Base-by-base conservation (phyloP, 1,140 invertebrate genomes). In the Brachionus asplanchnoidis region DNA sequence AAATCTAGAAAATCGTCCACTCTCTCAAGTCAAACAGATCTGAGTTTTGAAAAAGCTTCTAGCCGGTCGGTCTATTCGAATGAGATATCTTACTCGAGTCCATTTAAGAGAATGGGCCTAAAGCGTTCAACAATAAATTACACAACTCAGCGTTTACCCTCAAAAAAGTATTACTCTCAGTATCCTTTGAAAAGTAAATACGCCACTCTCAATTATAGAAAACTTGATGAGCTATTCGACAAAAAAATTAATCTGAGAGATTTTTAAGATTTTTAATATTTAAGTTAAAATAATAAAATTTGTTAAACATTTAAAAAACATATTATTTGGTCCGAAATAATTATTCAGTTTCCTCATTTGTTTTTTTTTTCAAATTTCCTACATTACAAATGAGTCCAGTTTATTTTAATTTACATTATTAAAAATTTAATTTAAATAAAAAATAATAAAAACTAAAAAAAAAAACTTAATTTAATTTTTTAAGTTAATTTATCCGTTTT, bases 131-230 rank as follows among this genome's bases (percentile, higher is more conserved):
- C 73, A 3, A 40, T 68, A 14, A 4, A 68, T 40, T 17, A 68
- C 32, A 68, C 66, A 68, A 8, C 32, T 68, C 66, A 68, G 14
- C 26, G 32, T 32, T 3, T 32, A 32, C 66, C 66, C 1, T 28
- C 11, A 32, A 40, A 40, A 73, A 73, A 42, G 44, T 73, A 36
- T 42, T 73, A 73, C 36, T 14, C 12, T 40, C 12, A 46, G 1
- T 73, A 73, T 73, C 68, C 68, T 17, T 28, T 26, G n/a, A 26
- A 46, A 23, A 77, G 9, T 23, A 77, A 77, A 26, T 77, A 77
- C 9, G 73, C 73, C 7, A 77, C 73, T 11, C 42, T 77, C 23
- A 77, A 32, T 20, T 77, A 77, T 50, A 46, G 73, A 77, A 77
- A 28, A 50, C 26, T 77, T 14, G 73, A 77, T 50, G 73, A 77